These are phyloP conservation scores for Corella eumyota DNA, from an alignment of 23 tunicate genomes.

Conservation along the genomic window DNA sequence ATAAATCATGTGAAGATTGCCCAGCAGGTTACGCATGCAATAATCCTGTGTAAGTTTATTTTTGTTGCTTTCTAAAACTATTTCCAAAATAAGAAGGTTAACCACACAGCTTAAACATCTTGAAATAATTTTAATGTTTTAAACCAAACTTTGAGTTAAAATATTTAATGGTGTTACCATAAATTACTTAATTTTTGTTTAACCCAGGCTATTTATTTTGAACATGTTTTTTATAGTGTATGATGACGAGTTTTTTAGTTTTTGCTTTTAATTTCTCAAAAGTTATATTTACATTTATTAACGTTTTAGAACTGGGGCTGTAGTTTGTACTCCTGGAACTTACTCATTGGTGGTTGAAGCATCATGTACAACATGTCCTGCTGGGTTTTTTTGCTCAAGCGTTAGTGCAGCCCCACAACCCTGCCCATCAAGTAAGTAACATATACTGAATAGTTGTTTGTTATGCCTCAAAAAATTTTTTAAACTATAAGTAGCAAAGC, in stretches of 20 bases:
- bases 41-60: conserved; percentile 24
- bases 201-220: too few species aligned
- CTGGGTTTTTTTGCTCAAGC: conserved; percentile 28
- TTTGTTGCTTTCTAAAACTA: neutral
- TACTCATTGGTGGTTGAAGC: conserved; percentile 53
- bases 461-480: neutral
- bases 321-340: conserved; percentile 36
- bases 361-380: conserved; percentile 58
- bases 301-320: conserved; percentile 8
- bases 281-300: too few species aligned
- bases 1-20: conserved; percentile 32
- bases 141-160: too few species aligned
- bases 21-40: conserved; percentile 71
- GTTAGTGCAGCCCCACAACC: conserved; percentile 19
- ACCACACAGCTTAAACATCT: too few species aligned
- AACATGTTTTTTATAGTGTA: neutral
- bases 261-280: too few species aligned
- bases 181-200: too few species aligned
- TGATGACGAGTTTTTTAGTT: too few species aligned
- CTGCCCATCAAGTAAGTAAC: conserved; percentile 42
- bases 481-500: neutral
- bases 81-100: too few species aligned
- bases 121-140: too few species aligned
- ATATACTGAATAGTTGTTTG: neutral
- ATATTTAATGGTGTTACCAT: too few species aligned